These are phyloP conservation scores for Acronicta leporina DNA, from an alignment of 2,888 invertebrate species.

Conservation along the genomic window DNA sequence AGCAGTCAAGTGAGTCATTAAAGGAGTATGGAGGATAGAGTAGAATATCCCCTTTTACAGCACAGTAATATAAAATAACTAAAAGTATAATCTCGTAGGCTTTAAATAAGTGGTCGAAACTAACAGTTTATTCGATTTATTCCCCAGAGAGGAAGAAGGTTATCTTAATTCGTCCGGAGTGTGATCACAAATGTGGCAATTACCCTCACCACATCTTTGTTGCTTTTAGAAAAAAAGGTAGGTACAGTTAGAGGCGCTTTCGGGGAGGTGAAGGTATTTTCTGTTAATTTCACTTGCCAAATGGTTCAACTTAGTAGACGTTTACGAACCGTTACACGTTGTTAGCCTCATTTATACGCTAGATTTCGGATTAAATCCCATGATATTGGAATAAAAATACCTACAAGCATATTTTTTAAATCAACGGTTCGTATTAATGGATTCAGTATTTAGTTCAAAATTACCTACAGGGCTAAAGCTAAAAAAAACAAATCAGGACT, in stretches of 20 bases:
- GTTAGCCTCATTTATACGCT: neutral
- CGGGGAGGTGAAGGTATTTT: neutral
- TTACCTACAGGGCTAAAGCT: no score
- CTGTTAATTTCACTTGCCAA: slow-evolving; percentile 2
- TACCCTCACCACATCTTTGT: slow-evolving; percentile 21
- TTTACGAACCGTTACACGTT: neutral
- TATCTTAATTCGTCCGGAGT: slow-evolving; percentile 25
- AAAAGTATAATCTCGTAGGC: no score
- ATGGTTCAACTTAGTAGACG: neutral
- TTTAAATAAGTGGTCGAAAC: neutral
- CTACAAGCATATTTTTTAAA: no score
- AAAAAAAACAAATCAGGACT: no score
- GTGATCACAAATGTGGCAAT: slow-evolving; percentile 25
- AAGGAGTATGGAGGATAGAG: no score
- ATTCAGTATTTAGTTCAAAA: no score
- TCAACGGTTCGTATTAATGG: no score
- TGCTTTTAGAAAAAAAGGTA: slow-evolving; percentile 9
- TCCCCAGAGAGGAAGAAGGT: slow-evolving; percentile 15
- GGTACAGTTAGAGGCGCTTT: slow-evolving; percentile 11
- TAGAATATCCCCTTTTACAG: no score
- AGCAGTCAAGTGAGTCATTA: no score
- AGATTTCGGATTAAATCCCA: neutral
- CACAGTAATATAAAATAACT: no score
- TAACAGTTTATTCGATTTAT: slow-evolving; percentile 1
- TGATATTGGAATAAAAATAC: no score